phyloP scores from a whole-genome alignment of 2,113 vertebrate species.

The Oryzias curvinotus region DNA sequence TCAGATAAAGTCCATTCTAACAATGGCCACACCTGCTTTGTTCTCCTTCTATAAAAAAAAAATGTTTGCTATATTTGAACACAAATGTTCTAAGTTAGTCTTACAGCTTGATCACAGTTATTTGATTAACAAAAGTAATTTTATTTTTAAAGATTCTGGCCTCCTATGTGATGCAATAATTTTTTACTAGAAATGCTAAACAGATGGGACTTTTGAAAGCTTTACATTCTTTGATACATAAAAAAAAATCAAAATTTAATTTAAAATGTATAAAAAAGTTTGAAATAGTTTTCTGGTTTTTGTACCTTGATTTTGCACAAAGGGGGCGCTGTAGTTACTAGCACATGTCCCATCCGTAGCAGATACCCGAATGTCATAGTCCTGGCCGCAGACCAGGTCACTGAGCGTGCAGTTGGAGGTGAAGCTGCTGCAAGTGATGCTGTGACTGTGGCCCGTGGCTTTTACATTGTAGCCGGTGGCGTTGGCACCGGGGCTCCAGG shows the following conservation, averaged over 20 bases:
- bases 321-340: constrained; percentile 48
- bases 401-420: constrained; percentile 55
- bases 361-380: constrained; percentile 47
- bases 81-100: no score
- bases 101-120: no score
- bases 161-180: no score
- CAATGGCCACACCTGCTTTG: no score
- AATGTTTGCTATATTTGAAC: no score
- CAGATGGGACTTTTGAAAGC: no score
- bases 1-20: no score
- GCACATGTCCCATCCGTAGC: constrained; percentile 59
- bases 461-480: constrained; percentile 47
- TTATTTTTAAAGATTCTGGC: no score
- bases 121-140: no score
- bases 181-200: no score
- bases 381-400: constrained; percentile 55
- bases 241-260: neutral
- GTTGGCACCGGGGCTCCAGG: constrained; percentile 52
- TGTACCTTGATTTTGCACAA: constrained; percentile 62
- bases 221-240: no score
- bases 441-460: constrained; percentile 27
- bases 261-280: neutral
- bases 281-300: neutral
- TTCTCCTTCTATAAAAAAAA: no score
- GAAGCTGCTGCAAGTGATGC: constrained; percentile 44